Evolutionary conservation across 2,113 vertebrate genomes (phyloP).

Genomic region (Pampusana beccarii): DNA sequence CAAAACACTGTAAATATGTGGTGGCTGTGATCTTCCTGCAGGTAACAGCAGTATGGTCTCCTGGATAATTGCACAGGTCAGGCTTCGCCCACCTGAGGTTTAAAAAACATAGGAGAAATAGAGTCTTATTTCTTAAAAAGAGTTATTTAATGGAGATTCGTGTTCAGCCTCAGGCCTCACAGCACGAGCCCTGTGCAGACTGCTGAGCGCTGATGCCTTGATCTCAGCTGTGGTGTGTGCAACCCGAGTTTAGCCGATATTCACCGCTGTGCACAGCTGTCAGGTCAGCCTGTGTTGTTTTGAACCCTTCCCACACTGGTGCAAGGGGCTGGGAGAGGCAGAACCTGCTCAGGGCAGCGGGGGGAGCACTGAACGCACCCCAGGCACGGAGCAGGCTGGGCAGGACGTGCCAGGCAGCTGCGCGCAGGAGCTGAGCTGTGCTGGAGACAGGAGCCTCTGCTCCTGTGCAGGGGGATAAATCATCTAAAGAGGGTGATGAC

Average conservation of each 20-base stretch:
- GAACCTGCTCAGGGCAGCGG: neutral
- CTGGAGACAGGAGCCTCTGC: neutral
- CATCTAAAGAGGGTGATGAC: neutral
- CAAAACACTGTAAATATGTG: fast-evolving
- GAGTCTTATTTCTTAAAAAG: neutral
- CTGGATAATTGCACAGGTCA: neutral
- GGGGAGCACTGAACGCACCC: fast-evolving
- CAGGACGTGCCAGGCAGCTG: neutral
- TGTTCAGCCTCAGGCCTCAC: neutral
- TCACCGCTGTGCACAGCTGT: fast-evolving
- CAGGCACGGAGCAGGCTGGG: neutral
- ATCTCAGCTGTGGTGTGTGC: fast-evolving
- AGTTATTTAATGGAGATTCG: neutral
- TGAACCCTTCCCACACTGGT: neutral
- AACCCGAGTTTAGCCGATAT: neutral
- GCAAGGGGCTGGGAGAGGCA: neutral
- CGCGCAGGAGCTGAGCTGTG: neutral
- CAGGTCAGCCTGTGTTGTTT: neutral
- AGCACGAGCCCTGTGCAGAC: neutral
- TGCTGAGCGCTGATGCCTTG: neutral
- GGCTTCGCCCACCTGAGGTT: neutral
- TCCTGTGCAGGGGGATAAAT: neutral
- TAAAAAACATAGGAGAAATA: neutral
- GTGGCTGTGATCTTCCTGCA: neutral
- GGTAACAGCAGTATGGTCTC: neutral